Conservation (phyloP, 2,888 invertebrate species). For the Zygaena filipendulae region DNA sequence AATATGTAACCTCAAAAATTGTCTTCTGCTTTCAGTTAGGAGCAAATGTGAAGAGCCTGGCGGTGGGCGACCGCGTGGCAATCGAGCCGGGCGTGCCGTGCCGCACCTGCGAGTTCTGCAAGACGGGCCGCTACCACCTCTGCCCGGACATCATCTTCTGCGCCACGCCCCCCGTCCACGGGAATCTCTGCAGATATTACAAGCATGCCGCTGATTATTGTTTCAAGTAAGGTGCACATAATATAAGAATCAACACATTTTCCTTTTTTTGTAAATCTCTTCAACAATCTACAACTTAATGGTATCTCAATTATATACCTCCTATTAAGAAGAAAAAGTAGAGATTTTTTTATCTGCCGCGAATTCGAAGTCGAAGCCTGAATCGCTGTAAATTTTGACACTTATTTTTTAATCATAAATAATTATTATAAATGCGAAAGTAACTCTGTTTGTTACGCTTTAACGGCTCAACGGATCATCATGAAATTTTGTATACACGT, state of each 20-base stretch:
- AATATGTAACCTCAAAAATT: too few relatives aligned
- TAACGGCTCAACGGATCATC: too few relatives aligned
- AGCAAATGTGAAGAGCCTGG: conserved; percentile 72
- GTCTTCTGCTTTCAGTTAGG: conserved; percentile 32
- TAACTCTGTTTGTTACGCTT: too few relatives aligned
- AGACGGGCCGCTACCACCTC: conserved; percentile 89
- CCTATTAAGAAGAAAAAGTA: not conserved
- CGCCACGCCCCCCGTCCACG: conserved; percentile 95
- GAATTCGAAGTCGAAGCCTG: too few relatives aligned
- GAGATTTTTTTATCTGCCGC: not conserved
- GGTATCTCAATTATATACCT: too few relatives aligned
- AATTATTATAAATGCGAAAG: too few relatives aligned
- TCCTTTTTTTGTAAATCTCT: too few relatives aligned
- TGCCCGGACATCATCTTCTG: conserved; percentile 90
- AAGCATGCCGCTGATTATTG: conserved; percentile 92
- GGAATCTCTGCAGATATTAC: conserved; percentile 88
- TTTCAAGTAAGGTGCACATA: conserved; percentile 72
- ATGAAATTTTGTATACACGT: too few relatives aligned
- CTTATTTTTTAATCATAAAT: too few relatives aligned
- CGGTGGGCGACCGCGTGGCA: conserved; percentile 90
- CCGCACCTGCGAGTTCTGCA: conserved; percentile 85
- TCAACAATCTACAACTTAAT: too few relatives aligned
- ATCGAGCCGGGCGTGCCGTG: conserved; percentile 96
- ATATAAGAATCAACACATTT: not conserved
- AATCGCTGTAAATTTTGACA: too few relatives aligned